Evolutionary conservation across 2,888 invertebrate genomes (phyloP).

Genomic region (Meganola albula): DNA sequence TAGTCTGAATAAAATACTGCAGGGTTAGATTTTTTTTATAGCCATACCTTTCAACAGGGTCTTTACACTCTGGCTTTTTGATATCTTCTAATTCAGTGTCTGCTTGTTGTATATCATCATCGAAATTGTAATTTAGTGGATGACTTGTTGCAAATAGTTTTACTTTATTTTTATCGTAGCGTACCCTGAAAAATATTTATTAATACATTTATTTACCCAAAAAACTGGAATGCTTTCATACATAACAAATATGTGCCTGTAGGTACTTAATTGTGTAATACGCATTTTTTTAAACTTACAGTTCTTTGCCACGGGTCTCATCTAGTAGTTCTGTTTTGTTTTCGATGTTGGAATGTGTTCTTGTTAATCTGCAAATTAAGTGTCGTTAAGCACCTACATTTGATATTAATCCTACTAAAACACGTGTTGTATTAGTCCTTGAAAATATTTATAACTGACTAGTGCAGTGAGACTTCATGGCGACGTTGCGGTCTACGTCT

Average conservation of each 20-base stretch:
- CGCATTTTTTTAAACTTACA: conserved; percentile 29
- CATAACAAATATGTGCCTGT: too few relatives aligned
- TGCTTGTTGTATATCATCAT: conserved; percentile 33
- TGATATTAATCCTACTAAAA: too few relatives aligned
- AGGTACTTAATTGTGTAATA: too few relatives aligned
- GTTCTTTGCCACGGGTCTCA: conserved; percentile 28
- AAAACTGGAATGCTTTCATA: too few relatives aligned
- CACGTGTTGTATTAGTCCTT: too few relatives aligned
- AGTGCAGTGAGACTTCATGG: too few relatives aligned
- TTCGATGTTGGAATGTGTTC: conserved; percentile 39
- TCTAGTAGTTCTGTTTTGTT: conserved; percentile 38
- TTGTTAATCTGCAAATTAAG: conserved; percentile 29
- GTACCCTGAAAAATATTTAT: background rate
- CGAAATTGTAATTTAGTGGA: conserved; percentile 23
- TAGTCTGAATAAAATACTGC: background rate
- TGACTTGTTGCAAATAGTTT: conserved; percentile 35
- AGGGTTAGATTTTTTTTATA: background rate
- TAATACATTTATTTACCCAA: too few relatives aligned
- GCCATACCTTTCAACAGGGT: conserved; percentile 33
- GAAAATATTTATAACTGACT: too few relatives aligned
- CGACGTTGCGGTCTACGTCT: too few relatives aligned
- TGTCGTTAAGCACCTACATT: too few relatives aligned
- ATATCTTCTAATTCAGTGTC: conserved; percentile 47
- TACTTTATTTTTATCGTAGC: conserved; percentile 26
- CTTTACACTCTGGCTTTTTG: conserved; percentile 29